Conservation (phyloP, 2,888 invertebrate species). For the Tetragnatha montana region DNA sequence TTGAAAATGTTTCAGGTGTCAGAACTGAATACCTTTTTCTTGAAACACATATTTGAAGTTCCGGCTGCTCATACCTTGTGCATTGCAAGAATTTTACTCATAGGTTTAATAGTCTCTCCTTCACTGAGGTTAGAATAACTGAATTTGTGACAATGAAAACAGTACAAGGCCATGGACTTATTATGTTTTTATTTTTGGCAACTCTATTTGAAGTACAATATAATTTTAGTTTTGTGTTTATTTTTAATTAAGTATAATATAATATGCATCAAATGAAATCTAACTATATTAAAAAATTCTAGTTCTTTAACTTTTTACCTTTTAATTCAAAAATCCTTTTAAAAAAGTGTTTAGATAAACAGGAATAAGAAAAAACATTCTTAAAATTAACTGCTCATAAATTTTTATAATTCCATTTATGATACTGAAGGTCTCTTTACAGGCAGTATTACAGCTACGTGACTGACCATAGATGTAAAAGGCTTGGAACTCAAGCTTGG, state of each 20-base stretch:
- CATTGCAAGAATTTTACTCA: constrained; percentile 88
- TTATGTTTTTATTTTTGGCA: no score
- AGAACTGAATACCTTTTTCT: constrained; percentile 98
- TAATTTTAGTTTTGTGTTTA: no score
- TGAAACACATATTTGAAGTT: constrained; percentile 99
- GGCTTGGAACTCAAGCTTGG: constrained; percentile 99
- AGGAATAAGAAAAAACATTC: no score
- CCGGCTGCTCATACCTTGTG: constrained; percentile 97
- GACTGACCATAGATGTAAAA: constrained; percentile 96
- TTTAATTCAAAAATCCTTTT: no score
- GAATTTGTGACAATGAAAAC: neutral
- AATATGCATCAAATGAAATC: no score
- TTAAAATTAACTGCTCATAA: neutral
- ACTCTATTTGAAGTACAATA: no score
- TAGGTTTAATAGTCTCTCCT: constrained; percentile 97
- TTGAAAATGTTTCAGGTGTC: constrained; percentile 79
- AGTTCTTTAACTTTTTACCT: no score
- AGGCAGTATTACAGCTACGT: constrained; percentile 99
- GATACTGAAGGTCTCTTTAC: constrained; percentile 74
- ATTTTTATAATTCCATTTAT: neutral
- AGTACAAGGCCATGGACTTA: no score
- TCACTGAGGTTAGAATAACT: constrained; percentile 85
- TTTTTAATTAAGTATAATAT: no score
- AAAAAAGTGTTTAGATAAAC: no score
- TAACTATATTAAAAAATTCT: no score